Percentiles rank a stretch among this genome's conserved stretches.
phyloP scores from a whole-genome alignment of 2,888 invertebrate genomes.

The Ectobius pallidus region DNA sequence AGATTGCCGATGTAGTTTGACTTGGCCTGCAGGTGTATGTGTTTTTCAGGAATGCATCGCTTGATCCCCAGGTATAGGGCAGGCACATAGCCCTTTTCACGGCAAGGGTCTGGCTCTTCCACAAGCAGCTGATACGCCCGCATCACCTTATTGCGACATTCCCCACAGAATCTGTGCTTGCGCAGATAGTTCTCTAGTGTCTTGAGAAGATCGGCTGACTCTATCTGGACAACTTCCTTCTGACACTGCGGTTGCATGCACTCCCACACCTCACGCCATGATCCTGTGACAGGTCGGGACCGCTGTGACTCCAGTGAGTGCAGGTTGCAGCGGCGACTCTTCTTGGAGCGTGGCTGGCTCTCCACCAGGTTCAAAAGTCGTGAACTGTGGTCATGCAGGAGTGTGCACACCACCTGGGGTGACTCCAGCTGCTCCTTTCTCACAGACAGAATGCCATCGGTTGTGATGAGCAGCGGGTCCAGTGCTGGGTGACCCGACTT shows the following conservation, averaged over 20 bases:
- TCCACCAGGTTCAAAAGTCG: constrained; percentile 78
- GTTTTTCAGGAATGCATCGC: constrained; percentile 83
- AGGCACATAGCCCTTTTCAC: constrained; percentile 89
- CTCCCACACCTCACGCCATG: constrained; percentile 86
- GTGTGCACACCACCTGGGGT: constrained; percentile 80
- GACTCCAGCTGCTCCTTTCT: constrained; percentile 78
- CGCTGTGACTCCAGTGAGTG: constrained; percentile 90
- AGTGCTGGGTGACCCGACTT: constrained; percentile 85
- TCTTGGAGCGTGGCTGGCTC: constrained; percentile 83
- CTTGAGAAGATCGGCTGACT: constrained; percentile 81
- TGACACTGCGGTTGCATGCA: constrained; percentile 81
- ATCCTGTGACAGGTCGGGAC: constrained; percentile 69
- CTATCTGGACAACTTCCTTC: constrained; percentile 86
- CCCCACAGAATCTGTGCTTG: constrained; percentile 93
- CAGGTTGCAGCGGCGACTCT: constrained; percentile 85
- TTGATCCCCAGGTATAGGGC: constrained; percentile 86
- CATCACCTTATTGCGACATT: constrained; percentile 89
- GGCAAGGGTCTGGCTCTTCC: constrained; percentile 79
- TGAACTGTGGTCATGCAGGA: constrained; percentile 84
- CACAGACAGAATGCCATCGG: constrained; percentile 78
- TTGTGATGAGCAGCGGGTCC: constrained; percentile 81
- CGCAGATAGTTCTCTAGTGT: constrained; percentile 89
- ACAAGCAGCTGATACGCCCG: constrained; percentile 86
- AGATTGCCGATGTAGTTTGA: constrained; percentile 88
- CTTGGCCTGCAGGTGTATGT: constrained; percentile 86